Conservation (phyloP, 2,113 vertebrate genomes). For the Muntiacus muntjak region DNA sequence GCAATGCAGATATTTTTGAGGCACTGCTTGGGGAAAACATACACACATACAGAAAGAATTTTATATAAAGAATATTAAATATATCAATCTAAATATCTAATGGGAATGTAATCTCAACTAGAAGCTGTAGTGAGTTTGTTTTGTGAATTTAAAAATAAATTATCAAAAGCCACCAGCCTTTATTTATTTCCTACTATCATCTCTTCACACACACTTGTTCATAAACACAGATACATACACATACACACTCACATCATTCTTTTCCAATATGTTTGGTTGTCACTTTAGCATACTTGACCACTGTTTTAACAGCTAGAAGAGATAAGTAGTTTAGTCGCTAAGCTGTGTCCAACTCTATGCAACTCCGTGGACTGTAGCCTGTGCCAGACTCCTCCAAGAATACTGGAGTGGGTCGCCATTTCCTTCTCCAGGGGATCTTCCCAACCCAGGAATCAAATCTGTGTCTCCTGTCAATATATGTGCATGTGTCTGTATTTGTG, state of each 20-base stretch:
- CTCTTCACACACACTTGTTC: not conserved
- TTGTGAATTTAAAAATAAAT: slow-evolving; percentile 5
- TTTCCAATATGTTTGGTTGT: not conserved
- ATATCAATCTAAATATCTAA: not conserved
- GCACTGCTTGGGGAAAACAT: not conserved
- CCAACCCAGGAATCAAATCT: not conserved
- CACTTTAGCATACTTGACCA: not conserved
- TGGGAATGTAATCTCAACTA: not conserved
- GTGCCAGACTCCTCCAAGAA: not conserved
- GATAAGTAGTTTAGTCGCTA: not conserved
- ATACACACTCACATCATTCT: not conserved
- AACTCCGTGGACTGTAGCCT: not conserved
- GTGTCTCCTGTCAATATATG: not conserved
- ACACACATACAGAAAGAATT: not conserved
- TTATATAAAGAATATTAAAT: slow-evolving; percentile 33
- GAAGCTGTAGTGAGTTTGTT: not conserved
- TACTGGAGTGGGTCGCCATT: not conserved
- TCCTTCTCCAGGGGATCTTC: not conserved
- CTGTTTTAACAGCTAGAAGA: not conserved
- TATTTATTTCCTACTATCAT: not conserved
- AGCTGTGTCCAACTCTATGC: not conserved
- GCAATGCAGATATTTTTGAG: not conserved
- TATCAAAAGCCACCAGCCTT: not conserved
- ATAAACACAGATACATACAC: not conserved
- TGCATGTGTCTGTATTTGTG: not conserved